Percentiles rank a stretch among this genome's conserved stretches.
These are phyloP conservation scores for Leptinotarsa rubiginosa DNA, from an alignment of 2,888 invertebrate species.

Conservation along the genomic window DNA sequence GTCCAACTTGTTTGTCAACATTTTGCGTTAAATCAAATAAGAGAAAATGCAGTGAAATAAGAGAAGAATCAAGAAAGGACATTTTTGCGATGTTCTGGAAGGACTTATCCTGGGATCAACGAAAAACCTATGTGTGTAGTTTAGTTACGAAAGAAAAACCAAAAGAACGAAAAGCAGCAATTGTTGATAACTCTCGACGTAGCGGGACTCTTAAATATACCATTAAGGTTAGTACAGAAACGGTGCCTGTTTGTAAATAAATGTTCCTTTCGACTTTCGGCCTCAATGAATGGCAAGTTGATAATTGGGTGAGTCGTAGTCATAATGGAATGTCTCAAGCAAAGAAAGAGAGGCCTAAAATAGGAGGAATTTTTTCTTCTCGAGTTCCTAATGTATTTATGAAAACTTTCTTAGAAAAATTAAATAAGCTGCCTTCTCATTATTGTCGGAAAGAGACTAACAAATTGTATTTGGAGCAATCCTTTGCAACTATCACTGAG, in stretches of 20 bases:
- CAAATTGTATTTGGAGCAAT: constrained; percentile 30
- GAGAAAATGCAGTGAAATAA: constrained; percentile 14
- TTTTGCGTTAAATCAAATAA: constrained; percentile 32
- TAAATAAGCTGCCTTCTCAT: constrained; percentile 29
- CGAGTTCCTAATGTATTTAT: too few species aligned
- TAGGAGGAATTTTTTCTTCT: too few species aligned
- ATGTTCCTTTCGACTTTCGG: neutral
- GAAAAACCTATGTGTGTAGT: constrained; percentile 26
- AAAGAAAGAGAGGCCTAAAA: too few species aligned
- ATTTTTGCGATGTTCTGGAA: constrained; percentile 33
- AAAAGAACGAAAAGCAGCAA: neutral
- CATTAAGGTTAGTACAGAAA: too few species aligned
- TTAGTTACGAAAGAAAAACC: constrained; percentile 20
- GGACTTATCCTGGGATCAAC: constrained; percentile 28
- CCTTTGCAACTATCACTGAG: constrained; percentile 20
- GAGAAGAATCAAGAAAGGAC: constrained; percentile 13
- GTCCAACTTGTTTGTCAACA: constrained; percentile 27
- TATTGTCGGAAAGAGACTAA: constrained; percentile 25
- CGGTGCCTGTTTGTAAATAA: too few species aligned
- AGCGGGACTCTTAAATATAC: constrained; percentile 16
- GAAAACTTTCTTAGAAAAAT: constrained; percentile 17
- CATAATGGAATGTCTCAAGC: constrained; percentile 27
- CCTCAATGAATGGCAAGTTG: constrained; percentile 21
- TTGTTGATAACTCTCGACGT: neutral
- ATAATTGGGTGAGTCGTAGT: too few species aligned